Evolutionary conservation across 2,113 vertebrate genomes (phyloP).

Genomic region (Atherinomorus stipes): DNA sequence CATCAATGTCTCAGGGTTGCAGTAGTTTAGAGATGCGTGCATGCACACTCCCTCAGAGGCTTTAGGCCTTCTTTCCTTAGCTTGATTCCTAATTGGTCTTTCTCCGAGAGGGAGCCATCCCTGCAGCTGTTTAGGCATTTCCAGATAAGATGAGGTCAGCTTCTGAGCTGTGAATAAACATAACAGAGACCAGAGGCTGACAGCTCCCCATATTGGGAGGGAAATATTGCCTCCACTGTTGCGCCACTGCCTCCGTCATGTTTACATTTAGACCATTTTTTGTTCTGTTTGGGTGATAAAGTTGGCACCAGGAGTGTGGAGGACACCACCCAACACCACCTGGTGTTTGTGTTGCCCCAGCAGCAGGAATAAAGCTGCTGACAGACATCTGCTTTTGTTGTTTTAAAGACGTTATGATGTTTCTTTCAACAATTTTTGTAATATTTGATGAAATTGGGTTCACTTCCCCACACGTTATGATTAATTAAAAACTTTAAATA

Average conservation of each 20-base stretch:
- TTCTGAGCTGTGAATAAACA: conserved; percentile 34
- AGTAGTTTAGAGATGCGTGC: neutral
- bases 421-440: too few relatives aligned
- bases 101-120: conserved; percentile 23
- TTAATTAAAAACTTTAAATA: too few relatives aligned
- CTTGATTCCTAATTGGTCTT: conserved; percentile 60
- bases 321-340: too few relatives aligned
- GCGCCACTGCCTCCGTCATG: neutral
- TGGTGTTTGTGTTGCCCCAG: too few relatives aligned
- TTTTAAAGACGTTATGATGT: too few relatives aligned
- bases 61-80: conserved; percentile 29
- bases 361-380: too few relatives aligned
- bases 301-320: too few relatives aligned
- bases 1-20: conserved; percentile 41
- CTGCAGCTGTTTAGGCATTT: conserved; percentile 57
- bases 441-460: too few relatives aligned
- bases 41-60: conserved; percentile 20
- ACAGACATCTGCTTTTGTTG: too few relatives aligned
- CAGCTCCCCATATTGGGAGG: conserved; percentile 23
- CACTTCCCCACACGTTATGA: too few relatives aligned
- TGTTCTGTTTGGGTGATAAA: too few relatives aligned
- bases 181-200: conserved; percentile 20
- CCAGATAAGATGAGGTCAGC: conserved; percentile 53
- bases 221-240: conserved; percentile 16
- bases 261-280: too few relatives aligned